Base-by-base conservation (phyloP, 2,113 vertebrate genomes). In the Sapajus apella region DNA sequence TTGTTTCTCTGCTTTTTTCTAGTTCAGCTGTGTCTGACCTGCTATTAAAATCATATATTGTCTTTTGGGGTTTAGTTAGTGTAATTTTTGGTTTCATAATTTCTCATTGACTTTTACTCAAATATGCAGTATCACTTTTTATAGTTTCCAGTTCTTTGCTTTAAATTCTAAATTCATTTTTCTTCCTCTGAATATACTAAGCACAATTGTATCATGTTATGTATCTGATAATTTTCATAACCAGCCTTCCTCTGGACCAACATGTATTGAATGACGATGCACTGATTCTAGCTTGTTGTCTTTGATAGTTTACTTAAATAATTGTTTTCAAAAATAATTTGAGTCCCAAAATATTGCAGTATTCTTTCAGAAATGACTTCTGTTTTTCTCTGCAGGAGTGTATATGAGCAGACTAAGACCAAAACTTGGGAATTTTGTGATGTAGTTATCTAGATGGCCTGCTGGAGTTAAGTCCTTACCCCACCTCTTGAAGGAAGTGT, bases 291-390 rank as follows among this genome's bases (percentile, higher is more conserved):
- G 3, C 6, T 84, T 23, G 55, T 75, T 79, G 47, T 56, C 12
- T 95, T 66, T 91, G 13, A 52, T 27, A 52, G 7, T 75, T 87
- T 61, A 73, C 77, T 85, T 52, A 6, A 76, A 93, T 25, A 79
- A 98, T 96, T 98, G 97, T 96, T 96, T 98, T 98, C 8, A 95
- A 37, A 87, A 90, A 56, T 45, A 94, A 84, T 77, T 55, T 75
- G 43, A 95, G 23, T 82, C 16, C 55, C 75, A 40, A 87, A 9
- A 25, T 72, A 32, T 23, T 91, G 52, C 17, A 61, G 6, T 70
- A 58, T 68, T 70, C 43, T 84, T 81, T 80, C 1, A 8, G 25
- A 77, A 8, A 77, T 14, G 17, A 88, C 1, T 56, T 92, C 47
- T 68, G 4, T 73, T 88, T 76, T 52, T 16, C 43, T 95, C 21